Evolutionary conservation across 2,113 vertebrate species (phyloP).

Genomic region (Mustela nigripes): DNA sequence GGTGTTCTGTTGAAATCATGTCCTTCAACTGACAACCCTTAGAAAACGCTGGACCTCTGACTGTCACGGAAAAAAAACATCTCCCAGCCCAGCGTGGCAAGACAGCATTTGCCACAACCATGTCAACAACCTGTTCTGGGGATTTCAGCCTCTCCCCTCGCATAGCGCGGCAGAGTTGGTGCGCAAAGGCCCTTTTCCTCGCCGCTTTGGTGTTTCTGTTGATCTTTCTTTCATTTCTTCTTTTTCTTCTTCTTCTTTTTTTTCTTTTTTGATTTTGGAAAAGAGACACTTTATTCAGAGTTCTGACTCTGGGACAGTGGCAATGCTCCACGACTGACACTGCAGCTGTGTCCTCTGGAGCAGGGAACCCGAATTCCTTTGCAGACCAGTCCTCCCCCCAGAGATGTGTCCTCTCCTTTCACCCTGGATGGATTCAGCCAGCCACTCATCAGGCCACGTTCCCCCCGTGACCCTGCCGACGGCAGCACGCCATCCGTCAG

Average conservation of each 20-base stretch:
- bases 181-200: accelerated
- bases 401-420: accelerated
- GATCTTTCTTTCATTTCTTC: background rate
- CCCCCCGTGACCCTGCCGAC: background rate
- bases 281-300: background rate
- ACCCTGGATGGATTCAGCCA: background rate
- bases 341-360: conserved; percentile 67
- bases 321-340: background rate
- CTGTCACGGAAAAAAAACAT: background rate
- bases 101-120: background rate
- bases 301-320: conserved; percentile 31
- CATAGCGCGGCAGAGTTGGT: accelerated
- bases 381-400: background rate
- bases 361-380: background rate
- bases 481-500: accelerated
- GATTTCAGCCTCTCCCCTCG: accelerated
- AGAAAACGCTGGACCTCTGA: background rate
- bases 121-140: accelerated
- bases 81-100: no score
- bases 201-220: background rate
- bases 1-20: background rate
- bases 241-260: background rate
- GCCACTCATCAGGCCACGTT: background rate
- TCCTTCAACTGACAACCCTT: background rate
- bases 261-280: background rate